These are phyloP conservation scores for Scelioninae gen. 2 DNA, from an alignment of 2,888 invertebrate species.

Conservation along the genomic window DNA sequence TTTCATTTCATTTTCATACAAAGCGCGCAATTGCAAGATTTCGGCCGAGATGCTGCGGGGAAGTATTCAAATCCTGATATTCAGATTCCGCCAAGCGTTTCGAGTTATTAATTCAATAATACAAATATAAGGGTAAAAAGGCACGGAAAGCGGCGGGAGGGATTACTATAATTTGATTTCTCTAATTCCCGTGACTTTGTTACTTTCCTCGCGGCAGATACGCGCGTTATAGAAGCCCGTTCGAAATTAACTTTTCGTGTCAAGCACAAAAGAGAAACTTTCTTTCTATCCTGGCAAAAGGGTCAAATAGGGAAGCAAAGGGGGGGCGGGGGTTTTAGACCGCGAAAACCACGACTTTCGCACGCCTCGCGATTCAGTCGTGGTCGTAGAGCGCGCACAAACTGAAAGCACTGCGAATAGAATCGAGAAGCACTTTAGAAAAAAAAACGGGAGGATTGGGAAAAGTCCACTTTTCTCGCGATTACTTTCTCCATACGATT, in stretches of 20 bases:
- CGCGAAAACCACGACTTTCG: conserved; percentile 59
- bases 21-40: conserved; percentile 19
- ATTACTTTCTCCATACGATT: conserved; percentile 51
- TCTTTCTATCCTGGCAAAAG: conserved; percentile 58
- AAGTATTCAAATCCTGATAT: conserved; percentile 18
- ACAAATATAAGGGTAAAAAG: conserved; percentile 32
- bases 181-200: conserved; percentile 57
- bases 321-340: conserved; percentile 54
- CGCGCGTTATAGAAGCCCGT: conserved; percentile 57
- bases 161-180: conserved; percentile 58
- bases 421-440: conserved; percentile 58
- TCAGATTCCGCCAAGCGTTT: conserved; percentile 22
- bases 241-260: conserved; percentile 61
- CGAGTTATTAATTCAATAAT: conserved; percentile 47
- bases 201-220: conserved; percentile 49
- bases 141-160: conserved; percentile 38
- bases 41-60: background rate
- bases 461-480: conserved; percentile 56
- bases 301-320: conserved; percentile 58
- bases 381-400: conserved; percentile 44
- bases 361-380: conserved; percentile 57
- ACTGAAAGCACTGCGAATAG: conserved; percentile 52
- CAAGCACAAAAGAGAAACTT: conserved; percentile 60
- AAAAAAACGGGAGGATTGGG: conserved; percentile 46
- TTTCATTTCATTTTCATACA: conserved; percentile 23